Evolutionary conservation across 1,140 invertebrate genomes (phyloP).

Genomic region (Drosophila subobscura): DNA sequence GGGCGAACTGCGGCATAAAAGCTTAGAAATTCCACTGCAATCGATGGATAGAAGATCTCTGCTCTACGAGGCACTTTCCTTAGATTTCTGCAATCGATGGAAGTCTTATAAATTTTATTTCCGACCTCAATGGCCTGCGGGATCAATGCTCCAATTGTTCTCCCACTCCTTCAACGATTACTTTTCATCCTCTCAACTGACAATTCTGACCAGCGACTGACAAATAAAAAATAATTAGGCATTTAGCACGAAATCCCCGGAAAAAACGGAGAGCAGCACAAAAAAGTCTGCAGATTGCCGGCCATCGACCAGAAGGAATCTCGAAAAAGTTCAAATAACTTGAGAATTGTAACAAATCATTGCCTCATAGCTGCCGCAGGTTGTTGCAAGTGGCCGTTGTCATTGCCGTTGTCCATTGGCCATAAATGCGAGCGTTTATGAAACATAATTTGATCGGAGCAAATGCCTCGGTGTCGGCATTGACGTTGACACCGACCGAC

Average conservation of each 20-base stretch:
- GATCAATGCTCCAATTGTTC: not conserved
- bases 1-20: no score
- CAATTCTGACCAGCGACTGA: conserved; percentile 11
- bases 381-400: conserved; percentile 14
- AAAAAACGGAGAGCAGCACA: conserved; percentile 13
- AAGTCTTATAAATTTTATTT: no score
- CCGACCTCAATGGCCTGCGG: no score
- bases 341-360: conserved; percentile 76
- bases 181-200: conserved; percentile 1
- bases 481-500: conserved; percentile 57
- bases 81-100: no score
- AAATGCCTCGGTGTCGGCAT: conserved; percentile 69
- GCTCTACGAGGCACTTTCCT: no score
- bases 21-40: no score
- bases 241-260: conserved; percentile 43
- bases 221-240: conserved; percentile 59
- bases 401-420: conserved; percentile 56
- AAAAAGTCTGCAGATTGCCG: conserved; percentile 12
- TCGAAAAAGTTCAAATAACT: conserved; percentile 73
- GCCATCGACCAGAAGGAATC: conserved; percentile 28
- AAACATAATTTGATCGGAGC: conserved; percentile 79
- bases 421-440: conserved; percentile 80
- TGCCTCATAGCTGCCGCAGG: conserved; percentile 23
- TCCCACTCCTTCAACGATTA: conserved; percentile 19
- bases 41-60: no score